Evolutionary conservation across 2,888 invertebrate species (phyloP), one percentile per base, ranked within the genome.

Genomic region (Himalopsyche tibetana): DNA sequence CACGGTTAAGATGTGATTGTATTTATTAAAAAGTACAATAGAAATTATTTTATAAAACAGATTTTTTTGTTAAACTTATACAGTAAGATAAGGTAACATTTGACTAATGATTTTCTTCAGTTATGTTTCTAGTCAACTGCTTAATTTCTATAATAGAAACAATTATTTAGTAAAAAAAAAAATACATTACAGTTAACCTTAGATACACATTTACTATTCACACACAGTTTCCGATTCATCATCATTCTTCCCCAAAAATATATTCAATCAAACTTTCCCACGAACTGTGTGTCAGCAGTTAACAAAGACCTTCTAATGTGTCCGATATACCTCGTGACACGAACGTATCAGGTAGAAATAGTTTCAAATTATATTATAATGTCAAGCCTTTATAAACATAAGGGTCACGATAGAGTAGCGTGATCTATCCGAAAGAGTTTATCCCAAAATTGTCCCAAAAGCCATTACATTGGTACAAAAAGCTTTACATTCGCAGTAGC

Each of bases 401-500:
- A 63, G 63, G 63, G 63, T 63, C 63, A 63, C 63, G 63, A 28
- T 19, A 28, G 63, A 63, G 63, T 63, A 19, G 63, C 63, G 63
- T 63, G 63, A 63, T 28, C 63, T 63, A 63, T 63, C 63, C 63
- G 63, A 63, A 63, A 63, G 63, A 63, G 63, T 63, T 63, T 63
- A 63, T 63, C 63, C 63, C 63, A 63, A 63, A 63, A 63, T 63
- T 28, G 63, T 63, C 63, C 63, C 19, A 63, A 63, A 63, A 63
- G 63, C 19, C 63, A 63, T 63, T 63, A 63, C 63, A 63, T 19
- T 63, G 63, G 28, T 63, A 63, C 63, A 63, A 63, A 63, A 63
- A 63, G 28, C 63, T 63, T 19, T 19, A 28, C 63, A 28, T 15
- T 3, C 1, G 9, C 63, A 63, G 63, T 63, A 28, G 63, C n/a